Evolutionary conservation across 1,140 invertebrate genomes (phyloP).

Genomic region (Dryas iulia): DNA sequence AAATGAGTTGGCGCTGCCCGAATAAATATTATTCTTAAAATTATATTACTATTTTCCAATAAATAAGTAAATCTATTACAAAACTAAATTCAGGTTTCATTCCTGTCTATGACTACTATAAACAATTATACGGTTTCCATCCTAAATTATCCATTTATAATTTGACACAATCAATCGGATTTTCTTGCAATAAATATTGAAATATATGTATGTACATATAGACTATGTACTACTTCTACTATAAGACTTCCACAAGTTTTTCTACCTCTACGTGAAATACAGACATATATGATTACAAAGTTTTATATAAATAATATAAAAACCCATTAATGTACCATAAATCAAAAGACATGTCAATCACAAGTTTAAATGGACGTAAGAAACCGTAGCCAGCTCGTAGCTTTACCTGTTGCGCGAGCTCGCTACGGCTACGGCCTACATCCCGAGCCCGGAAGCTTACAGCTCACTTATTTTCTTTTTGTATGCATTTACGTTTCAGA

Average conservation of each 20-base stretch:
- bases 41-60: conserved; percentile 25
- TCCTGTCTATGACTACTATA: conserved; percentile 51
- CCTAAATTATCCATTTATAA: conserved; percentile 66
- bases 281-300: not conserved
- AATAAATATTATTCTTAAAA: conserved; percentile 16
- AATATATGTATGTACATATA: too few species aligned
- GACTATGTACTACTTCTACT: too few species aligned
- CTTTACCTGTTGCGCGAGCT: conserved; percentile 68
- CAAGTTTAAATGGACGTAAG: conserved; percentile 15
- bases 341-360: not conserved
- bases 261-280: too few species aligned
- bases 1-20: conserved; percentile 24
- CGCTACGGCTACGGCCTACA: conserved; percentile 51
- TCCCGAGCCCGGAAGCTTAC: conserved; percentile 60
- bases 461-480: conserved; percentile 73
- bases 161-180: conserved; percentile 44
- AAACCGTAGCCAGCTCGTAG: conserved; percentile 35
- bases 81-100: conserved; percentile 70
- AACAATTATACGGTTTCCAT: conserved; percentile 71
- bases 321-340: not conserved
- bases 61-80: conserved; percentile 54
- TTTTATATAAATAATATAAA: not conserved
- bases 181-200: too few species aligned
- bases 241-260: too few species aligned
- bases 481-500: conserved; percentile 78